Conservation (phyloP, 2,888 invertebrate species). For the Scaptodrosophila latifasciaeformis region DNA sequence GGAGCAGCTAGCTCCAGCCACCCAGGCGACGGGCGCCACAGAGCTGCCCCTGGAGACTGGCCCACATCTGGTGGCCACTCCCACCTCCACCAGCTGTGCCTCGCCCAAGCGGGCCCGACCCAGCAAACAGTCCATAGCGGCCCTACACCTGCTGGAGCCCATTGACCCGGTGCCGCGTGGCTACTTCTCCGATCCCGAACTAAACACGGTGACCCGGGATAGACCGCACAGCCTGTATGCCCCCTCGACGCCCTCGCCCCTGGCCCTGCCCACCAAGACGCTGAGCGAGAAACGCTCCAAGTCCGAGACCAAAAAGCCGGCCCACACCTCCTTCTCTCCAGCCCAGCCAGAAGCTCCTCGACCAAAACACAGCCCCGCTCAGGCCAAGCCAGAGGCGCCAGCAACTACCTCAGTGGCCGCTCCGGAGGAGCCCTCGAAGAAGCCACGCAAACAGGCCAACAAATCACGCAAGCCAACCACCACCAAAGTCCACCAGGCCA, state of each 20-base stretch:
- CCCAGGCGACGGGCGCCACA: too few relatives aligned
- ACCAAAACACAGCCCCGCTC: constrained; percentile 13
- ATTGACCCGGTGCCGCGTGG: constrained; percentile 70
- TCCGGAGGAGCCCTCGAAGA: constrained; percentile 36
- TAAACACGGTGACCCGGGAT: constrained; percentile 48
- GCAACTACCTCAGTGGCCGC: constrained; percentile 38
- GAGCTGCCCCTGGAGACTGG: background rate
- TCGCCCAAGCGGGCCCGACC: constrained; percentile 62
- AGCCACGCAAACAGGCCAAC: constrained; percentile 33
- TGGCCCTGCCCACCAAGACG: too few relatives aligned
- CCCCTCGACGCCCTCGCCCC: constrained; percentile 9
- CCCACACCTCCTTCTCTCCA: constrained; percentile 10
- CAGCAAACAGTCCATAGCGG: constrained; percentile 50
- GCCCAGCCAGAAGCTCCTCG: constrained; percentile 10
- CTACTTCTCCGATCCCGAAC: constrained; percentile 74
- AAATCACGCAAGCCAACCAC: constrained; percentile 19
- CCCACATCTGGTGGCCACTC: constrained; percentile 1
- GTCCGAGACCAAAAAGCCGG: constrained; percentile 75
- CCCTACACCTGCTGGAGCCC: constrained; percentile 63
- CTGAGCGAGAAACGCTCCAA: constrained; percentile 73
- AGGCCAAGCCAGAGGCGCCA: constrained; percentile 13
- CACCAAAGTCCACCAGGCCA: background rate
- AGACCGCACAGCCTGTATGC: constrained; percentile 37
- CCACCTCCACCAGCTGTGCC: constrained; percentile 39
- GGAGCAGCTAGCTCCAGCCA: constrained; percentile 24